Evolutionary conservation across 2,888 invertebrate species (phyloP), one percentile per base, ranked within the genome.

Genomic region (Crioceris asparagi): DNA sequence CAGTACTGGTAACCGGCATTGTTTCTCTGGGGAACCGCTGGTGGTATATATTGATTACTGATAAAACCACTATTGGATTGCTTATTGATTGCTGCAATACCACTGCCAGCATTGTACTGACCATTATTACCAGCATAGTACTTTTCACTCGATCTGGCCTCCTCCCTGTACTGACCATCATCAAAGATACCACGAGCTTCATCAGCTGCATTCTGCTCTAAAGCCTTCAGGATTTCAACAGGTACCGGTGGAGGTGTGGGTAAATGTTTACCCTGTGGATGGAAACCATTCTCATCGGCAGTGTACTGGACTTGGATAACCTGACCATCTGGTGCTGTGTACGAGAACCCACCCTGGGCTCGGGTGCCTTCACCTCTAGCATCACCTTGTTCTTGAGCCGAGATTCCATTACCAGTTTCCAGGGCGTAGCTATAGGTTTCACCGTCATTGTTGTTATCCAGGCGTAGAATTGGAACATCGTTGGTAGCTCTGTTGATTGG

Each of bases 241-340:
- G 74, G 74, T 45, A 75, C 72, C 25, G 74, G 74, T 1, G 74
- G 74, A 0, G 74, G 68, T 0, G 73, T 73, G 11, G 74, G 75
- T 17, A 74, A 54, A 45, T 74, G 74, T 1, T 64, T 67, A 1
- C 74, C 74, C 41, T 67, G 60, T 0, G 74, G 65, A 21, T 64
- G 62, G 62, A 70, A 74, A 6, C 74, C 74, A 33, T 72, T 61
- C 53, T 72, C 71, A 44, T 73, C 75, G 39, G 75, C 74, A 0
- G 65, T 67, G 52, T 74, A 74, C 2, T 71, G 68, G 65, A 56
- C 68, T 66, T 42, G 40, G 37, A 55, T 53, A 36, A 54, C 55
- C 40, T 57, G 52, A 14, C 59, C 60, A 29, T 59, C 58, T 8
- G 58, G 57, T 6, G 57, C 44, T 7, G 58, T 58, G 48, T 57